Evolutionary conservation across 64 coral and sea anemone species (phyloP), one percentile per base, ranked within the genome.

Genomic region (Stylophora pistillata): DNA sequence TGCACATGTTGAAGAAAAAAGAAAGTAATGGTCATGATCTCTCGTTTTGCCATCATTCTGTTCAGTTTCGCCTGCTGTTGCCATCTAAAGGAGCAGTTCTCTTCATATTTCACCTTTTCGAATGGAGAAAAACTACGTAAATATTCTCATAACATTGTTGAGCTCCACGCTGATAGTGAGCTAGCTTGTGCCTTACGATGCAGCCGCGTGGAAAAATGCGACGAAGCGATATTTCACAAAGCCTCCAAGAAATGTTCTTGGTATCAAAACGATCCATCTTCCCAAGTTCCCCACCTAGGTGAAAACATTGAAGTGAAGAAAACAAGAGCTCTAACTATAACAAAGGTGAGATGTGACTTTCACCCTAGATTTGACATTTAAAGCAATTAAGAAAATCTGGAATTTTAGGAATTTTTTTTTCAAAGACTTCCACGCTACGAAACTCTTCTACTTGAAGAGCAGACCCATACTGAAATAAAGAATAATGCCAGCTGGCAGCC

Each of bases 171-270:
- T 17, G 32, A 74, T 18, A 37, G 29, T 34, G 34, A 74, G 72
- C 32, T 74, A 74, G 15, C 30, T 34, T 37, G 72, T 10, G 72
- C 72, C 72, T 74, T 74, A 74, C 32, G 72, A 34, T 74, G 72
- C 32, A 74, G 30, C 72, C 13, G 29, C 13, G 34, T 15, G 34
- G 72, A 15, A 11, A 74, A 4, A 1, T 68, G 64, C 26, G 4
- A 25, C 12, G 6, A 26, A 7, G 64, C 64, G 64, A 25, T 68
- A 11, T 68, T 68, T 68, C 21, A 68, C 62, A 28, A 68, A 68
- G 64, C 23, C 26, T 68, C 64, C 6, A 41, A 41, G 6, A 41
- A 41, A 41, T 41, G 37, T 41, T 41, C n/a, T 41, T 41, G 37
- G 37, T 41, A 41, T 41, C 37, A 41, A 41, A 41, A 6, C 37